Evolutionary conservation across 2,797 vertebrate genomes (phyloP), one percentile per base, ranked within the genome.

Genomic region (Premnoplex brunnescens): DNA sequence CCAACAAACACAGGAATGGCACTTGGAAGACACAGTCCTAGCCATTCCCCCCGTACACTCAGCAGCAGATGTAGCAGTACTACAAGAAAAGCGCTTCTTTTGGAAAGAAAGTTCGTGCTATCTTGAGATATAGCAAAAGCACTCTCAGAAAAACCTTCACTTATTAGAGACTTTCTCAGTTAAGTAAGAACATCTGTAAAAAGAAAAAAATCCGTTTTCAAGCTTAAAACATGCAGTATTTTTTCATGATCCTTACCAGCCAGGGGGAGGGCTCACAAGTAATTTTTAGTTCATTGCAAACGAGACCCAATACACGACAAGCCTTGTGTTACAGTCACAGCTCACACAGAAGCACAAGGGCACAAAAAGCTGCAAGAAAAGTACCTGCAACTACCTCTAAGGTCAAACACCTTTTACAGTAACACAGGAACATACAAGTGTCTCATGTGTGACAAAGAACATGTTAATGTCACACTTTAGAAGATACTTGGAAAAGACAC

Each of bases 31-130:
- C 2, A 12, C 34, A 43, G 37, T 7, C 66, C 76, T 21, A 34
- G 4, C 55, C 34, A 20, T 7, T 15, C 13, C 48, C 32, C 11
- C 14, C 21, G 0, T 2, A 18, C 0, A n/a, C 12, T 37, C 28
- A 67, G 7, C 4, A 46, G 64, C 2, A 60, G 49, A 52, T 4
- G 27, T 1, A 54, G 27, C 59, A 37, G 24, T 8, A n/a, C 14
- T 12, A 32, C 14, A 36, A 26, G 56, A 67, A 21, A 86, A 77
- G 41, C 2, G 14, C 27, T 81, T 34, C 44, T 79, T 90, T 78
- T 13, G 39, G 85, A 84, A 92, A 81, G 48, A 44, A 89, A 55
- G 28, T 59, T 91, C 23, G 39, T 44, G 10, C 5, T 72, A 21
- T 15, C n/a, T 41, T 1, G 26, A 90, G 71, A 36, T 1, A 12